These are phyloP conservation scores for Amphiduros pacificus DNA, from an alignment of 2,888 invertebrate genomes.

Conservation along the genomic window DNA sequence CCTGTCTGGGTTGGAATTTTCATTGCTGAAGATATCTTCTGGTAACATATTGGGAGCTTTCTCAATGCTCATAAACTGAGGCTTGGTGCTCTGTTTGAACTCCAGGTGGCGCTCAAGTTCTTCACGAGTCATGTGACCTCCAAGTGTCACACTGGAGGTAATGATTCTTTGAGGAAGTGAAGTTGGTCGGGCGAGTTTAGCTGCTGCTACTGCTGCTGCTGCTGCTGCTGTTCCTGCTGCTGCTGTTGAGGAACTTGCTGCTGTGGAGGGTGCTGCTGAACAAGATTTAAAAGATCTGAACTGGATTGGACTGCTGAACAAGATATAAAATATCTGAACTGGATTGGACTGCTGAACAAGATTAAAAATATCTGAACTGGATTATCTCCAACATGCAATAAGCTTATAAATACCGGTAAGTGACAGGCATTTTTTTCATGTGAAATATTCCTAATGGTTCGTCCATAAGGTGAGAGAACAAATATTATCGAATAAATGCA, in stretches of 20 bases:
- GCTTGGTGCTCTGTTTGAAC: slow-evolving; percentile 76
- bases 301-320: too few species aligned
- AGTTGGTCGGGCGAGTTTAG: not conserved
- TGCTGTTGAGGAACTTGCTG: not conserved
- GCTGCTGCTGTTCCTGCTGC: not conserved
- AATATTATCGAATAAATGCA: too few species aligned
- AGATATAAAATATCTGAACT: too few species aligned
- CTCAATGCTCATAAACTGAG: slow-evolving; percentile 63
- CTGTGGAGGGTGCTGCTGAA: not conserved
- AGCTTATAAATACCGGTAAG: too few species aligned
- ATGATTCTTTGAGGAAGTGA: not conserved
- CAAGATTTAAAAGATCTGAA: too few species aligned
- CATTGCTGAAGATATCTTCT: slow-evolving; percentile 92
- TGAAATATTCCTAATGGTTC: too few species aligned
- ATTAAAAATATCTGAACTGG: too few species aligned
- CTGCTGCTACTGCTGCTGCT: slow-evolving; percentile 1
- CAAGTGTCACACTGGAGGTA: too few species aligned
- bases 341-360: too few species aligned
- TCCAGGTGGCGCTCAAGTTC: slow-evolving; percentile 89
- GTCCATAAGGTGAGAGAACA: too few species aligned
- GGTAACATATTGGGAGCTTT: slow-evolving; percentile 87
- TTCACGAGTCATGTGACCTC: slow-evolving; percentile 82
- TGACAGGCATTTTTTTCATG: too few species aligned
- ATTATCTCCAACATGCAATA: too few species aligned
- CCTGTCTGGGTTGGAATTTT: slow-evolving; percentile 69